A percentile compares a stretch with the other conserved stretches of the same genome.
Conservation (phyloP, 64 coral and sea anemone species). For the Pachyseris speciosa region DNA sequence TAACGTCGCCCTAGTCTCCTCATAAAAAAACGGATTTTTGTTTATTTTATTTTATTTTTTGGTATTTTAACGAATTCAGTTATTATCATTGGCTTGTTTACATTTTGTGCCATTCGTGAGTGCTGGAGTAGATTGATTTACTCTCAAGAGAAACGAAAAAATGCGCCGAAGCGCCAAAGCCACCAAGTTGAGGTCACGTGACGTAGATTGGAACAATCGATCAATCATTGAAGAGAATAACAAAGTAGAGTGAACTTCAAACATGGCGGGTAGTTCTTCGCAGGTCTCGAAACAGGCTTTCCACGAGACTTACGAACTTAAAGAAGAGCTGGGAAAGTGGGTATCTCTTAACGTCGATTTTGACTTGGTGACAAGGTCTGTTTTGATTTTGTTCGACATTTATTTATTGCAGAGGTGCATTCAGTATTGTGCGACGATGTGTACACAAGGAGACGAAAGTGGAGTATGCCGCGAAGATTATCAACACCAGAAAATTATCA, state of each 20-base stretch:
- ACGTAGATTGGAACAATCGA: conserved; percentile 32
- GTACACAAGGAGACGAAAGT: conserved; percentile 89
- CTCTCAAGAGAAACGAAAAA: not conserved
- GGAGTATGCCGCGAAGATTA: conserved; percentile 99
- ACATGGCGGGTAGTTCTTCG: conserved; percentile 83
- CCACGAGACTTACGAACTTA: conserved; percentile 95
- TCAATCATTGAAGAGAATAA: conserved; percentile 61
- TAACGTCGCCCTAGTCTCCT: not conserved
- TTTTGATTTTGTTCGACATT: conserved; percentile 42
- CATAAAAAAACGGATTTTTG: no score
- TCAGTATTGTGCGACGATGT: conserved; percentile 98
- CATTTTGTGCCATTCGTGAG: not conserved
- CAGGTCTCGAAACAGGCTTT: conserved; percentile 59
- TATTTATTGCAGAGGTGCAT: conserved; percentile 91
- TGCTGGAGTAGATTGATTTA: not conserved
- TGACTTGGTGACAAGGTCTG: not conserved
- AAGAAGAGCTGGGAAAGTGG: conserved; percentile 98
- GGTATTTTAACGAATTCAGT: not conserved
- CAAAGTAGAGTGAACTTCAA: conserved; percentile 58
- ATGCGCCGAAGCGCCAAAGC: not conserved
- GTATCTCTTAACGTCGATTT: conserved; percentile 24
- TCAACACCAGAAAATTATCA: conserved; percentile 97
- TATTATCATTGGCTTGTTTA: not conserved
- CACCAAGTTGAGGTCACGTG: conserved; percentile 38
- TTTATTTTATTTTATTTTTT: no score